These are phyloP conservation scores for Plemyria rubiginata DNA, from an alignment of 2,888 invertebrate genomes.

Conservation along the genomic window DNA sequence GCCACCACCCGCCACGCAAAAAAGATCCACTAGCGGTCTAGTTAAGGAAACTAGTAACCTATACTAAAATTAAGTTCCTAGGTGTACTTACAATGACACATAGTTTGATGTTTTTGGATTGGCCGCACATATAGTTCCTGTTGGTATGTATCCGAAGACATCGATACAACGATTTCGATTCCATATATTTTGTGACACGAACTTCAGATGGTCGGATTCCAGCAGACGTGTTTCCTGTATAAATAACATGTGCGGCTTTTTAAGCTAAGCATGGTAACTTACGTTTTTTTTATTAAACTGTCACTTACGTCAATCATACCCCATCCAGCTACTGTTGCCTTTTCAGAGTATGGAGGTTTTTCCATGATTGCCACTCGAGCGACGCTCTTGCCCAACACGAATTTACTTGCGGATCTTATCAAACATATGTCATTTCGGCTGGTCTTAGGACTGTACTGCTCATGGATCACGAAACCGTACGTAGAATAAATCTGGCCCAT, in stretches of 20 bases:
- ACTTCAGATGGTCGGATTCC: constrained; percentile 13
- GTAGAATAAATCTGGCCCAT: constrained; percentile 9
- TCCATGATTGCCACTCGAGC: constrained; percentile 35
- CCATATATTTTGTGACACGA: constrained; percentile 38
- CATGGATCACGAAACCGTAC: constrained; percentile 41
- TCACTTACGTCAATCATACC: constrained; percentile 29
- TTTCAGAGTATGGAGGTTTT: constrained; percentile 26
- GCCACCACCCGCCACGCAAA: too few relatives aligned
- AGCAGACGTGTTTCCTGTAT: constrained; percentile 14
- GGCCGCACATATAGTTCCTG: constrained; percentile 46
- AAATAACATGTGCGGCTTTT: not conserved
- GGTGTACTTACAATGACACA: constrained; percentile 44
- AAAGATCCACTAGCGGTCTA: too few relatives aligned
- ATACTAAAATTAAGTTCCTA: too few relatives aligned
- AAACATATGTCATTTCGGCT: constrained; percentile 46
- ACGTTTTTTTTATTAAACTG: too few relatives aligned
- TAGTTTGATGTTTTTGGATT: constrained; percentile 22
- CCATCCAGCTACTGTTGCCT: constrained; percentile 31
- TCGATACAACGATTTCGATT: constrained; percentile 29
- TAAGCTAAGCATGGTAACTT: not conserved
- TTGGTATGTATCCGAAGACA: constrained; percentile 26
- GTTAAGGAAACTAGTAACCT: too few relatives aligned
- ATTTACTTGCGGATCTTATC: constrained; percentile 19
- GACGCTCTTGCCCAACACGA: constrained; percentile 37
- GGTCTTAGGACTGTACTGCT: constrained; percentile 34